Evolutionary conservation across 1,140 invertebrate species (phyloP), one percentile per base, ranked within the genome.

Genomic region (Vollenhovia emeryi): DNA sequence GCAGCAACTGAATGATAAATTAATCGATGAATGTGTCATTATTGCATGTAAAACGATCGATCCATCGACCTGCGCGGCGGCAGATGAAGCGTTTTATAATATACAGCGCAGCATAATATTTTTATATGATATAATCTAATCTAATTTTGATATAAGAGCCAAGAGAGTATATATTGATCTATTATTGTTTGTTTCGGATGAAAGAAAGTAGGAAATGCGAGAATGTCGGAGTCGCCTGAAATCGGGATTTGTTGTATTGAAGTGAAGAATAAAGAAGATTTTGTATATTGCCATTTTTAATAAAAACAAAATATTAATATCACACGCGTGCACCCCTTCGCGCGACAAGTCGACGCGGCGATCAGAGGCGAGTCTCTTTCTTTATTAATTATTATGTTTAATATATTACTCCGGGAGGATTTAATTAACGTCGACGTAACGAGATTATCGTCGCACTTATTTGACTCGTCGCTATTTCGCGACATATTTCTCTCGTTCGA

Each of bases 271-370:
- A 84, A 91, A 89, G 68, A 90, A 87, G 60, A 92, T 93, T 93
- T 94, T 94, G 90, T 82, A 71, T 93, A 92, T 93, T 93, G 89
- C 76, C 92, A 92, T 87, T 93, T 93, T 93, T 93, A 93, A 92
- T 93, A 91, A 92, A 93, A 92, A 85, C 60, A 79, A 80, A 83
- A 59, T 48, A 55, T 60, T 75, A 71, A 82, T 79, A 66, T 64
- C 64, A 36, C 40, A 24, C 45, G 15, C 15, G 30, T 30, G 33
- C 18, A 30, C 3, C 48, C 11, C 5, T 52, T 18, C 6, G 13
- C 21, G 2, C 11, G 21, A 40, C 30, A 68, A 68, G 52, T 52
- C 21, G 30, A 50, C 50, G 13, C 13, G 21, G 24, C 21, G 13
- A 24, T 55, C 21, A 60, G n/a, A 33, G 15, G 21, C 2, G 8